Percentiles rank a stretch among this genome's conserved stretches.
Conservation (phyloP, 2,888 invertebrate species). For the Hermaeophaga mercurialis region DNA sequence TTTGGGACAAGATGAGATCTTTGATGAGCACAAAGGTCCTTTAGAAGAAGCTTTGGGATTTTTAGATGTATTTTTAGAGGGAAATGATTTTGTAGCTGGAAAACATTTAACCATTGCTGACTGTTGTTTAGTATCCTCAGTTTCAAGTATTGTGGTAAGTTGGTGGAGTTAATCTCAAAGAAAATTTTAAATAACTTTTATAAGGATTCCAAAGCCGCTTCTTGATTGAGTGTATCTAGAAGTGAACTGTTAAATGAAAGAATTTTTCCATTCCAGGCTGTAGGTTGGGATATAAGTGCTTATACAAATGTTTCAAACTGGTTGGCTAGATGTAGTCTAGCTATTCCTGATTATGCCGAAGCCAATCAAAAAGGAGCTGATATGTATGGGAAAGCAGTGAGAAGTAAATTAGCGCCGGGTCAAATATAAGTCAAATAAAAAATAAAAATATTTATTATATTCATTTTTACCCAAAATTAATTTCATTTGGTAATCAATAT, state of each 20-base stretch:
- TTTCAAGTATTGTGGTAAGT: conserved; percentile 64
- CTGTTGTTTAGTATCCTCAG: conserved; percentile 63
- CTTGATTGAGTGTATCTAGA: too few species aligned
- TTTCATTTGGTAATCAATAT: too few species aligned
- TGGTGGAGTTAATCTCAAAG: too few species aligned
- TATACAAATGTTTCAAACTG: conserved; percentile 65
- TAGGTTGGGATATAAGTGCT: conserved; percentile 64
- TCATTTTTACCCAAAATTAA: too few species aligned
- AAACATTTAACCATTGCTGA: conserved; percentile 69
- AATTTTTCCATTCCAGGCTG: conserved; percentile 57
- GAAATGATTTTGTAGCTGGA: conserved; percentile 66
- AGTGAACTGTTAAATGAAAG: background rate
- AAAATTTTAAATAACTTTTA: too few species aligned
- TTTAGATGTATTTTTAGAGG: conserved; percentile 64
- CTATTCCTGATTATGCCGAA: conserved; percentile 64
- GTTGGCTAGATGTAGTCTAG: conserved; percentile 62
- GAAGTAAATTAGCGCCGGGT: conserved; percentile 60
- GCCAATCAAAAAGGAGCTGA: conserved; percentile 65
- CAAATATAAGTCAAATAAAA: conserved; percentile 40
- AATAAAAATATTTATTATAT: background rate
- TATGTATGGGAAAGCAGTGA: conserved; percentile 63
- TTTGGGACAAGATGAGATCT: conserved; percentile 63
- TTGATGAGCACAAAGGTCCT: conserved; percentile 61
- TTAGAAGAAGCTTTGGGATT: conserved; percentile 65
- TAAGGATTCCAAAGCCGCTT: too few species aligned